Evolutionary conservation across 2,113 vertebrate species (phyloP), one percentile per base, ranked within the genome.

Genomic region (Cyanocitta stelleri): DNA sequence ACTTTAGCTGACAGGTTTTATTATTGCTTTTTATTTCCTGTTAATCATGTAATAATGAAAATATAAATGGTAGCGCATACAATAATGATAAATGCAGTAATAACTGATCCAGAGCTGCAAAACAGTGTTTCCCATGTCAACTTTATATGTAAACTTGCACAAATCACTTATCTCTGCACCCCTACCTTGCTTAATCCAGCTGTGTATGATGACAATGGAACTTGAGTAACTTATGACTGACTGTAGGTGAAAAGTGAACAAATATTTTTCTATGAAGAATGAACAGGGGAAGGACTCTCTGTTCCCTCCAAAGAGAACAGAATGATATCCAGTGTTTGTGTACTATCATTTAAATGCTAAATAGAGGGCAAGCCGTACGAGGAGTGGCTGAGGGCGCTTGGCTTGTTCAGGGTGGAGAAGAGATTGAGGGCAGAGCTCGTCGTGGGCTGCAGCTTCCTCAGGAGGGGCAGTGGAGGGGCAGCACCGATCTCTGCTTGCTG

Each of bases 331-430:
- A 44, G 13, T 41, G 39, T 44, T 58, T 61, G 4, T 44, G 9
- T 63, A 6, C 27, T 35, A 15, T 26, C 77, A 22, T 19, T 24
- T 32, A 82, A 85, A 63, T 48, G 32, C 15, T 89, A 44, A 62
- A 30, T 33, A 56, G n/a, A 27, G n/a, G 9, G 15, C 11, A 59
- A 75, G 26, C n/a, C 73, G 24, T 32, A 59, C 2, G 1, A 37
- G 76, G 35, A 80, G 5, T 3, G 0, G 68, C 32, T 58, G 32
- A 44, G 44, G 15, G 9, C 27, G 0, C 27, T 51, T 66, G 44
- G 14, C 11, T 73, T 51, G 44, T 29, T 81, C 35, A 7, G 35
- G 7, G 1, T 43, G 56, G 23, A 48, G 56, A 78, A 11, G 58
- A 35, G 43, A 43, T 3, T 33, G 85, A 73, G 59, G 32, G 4